phyloP scores from a whole-genome alignment of 1,140 invertebrate genomes.

The Nasonia longicornis region DNA sequence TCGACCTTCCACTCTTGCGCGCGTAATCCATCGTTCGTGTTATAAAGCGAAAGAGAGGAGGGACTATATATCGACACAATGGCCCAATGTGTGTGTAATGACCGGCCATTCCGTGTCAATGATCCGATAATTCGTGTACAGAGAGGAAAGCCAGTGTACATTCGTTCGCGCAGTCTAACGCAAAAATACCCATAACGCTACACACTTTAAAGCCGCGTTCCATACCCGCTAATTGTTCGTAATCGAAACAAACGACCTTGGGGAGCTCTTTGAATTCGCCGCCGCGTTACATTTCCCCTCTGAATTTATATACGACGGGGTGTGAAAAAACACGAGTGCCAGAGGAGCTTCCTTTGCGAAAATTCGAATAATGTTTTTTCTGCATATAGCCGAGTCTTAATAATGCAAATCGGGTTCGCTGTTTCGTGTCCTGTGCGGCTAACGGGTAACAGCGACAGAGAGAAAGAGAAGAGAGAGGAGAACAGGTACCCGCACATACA shows the following conservation, averaged over 20 bases:
- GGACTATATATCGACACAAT: background rate
- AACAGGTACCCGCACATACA: background rate
- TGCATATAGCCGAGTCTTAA: background rate
- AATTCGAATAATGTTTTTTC: background rate
- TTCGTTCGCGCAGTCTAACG: background rate
- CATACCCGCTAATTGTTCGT: slow-evolving; percentile 2
- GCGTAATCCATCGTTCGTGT: slow-evolving; percentile 25
- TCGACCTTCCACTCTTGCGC: background rate
- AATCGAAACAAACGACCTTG: background rate
- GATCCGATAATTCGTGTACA: slow-evolving; percentile 40
- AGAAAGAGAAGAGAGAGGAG: background rate
- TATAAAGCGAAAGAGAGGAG: background rate
- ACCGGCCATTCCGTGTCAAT: slow-evolving; percentile 30
- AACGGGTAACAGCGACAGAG: background rate
- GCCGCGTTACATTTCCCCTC: background rate
- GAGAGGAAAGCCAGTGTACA: background rate
- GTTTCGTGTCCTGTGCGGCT: background rate
- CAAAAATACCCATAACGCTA: slow-evolving; percentile 14
- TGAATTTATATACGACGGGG: background rate
- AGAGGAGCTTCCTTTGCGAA: background rate
- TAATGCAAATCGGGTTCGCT: slow-evolving; percentile 29
- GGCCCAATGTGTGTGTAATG: slow-evolving; percentile 12
- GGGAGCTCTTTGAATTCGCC: background rate
- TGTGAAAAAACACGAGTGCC: background rate
- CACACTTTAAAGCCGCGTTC: background rate